Evolutionary conservation across 2,797 vertebrate species (phyloP), one percentile per base, ranked within the genome.

Genomic region (Esox lucius): DNA sequence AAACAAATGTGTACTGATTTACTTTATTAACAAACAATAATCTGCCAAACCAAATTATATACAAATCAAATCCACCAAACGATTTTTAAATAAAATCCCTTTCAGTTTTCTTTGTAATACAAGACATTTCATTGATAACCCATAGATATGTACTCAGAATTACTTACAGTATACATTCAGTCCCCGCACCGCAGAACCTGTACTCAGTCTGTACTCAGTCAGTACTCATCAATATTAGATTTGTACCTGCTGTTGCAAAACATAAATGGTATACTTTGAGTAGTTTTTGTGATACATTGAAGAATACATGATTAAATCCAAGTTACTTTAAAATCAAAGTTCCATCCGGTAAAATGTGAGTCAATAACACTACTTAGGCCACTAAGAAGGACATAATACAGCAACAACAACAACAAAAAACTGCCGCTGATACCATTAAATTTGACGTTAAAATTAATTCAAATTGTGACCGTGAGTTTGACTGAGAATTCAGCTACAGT

Each of bases 41-140:
- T 16, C 35, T 8, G 22, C 53, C 31, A 56, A 56, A 71, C n/a
- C 76, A 80, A 80, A 81, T 74, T 84, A 84, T 84, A 81, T 85
- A 87, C 83, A 87, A 72, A 82, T 81, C 74, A 83, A 84, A 81
- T 75, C 28, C 68, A 33, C 75, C 6, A 31, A 73, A 76, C 62
- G 15, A 17, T 62, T 77, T 68, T 48, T 33, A 66, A 78, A 80
- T 68, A 80, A 49, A 59, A 72, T 77, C 39, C 39, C 5, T 42
- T 42, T 42, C 28, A 31, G 28, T 3, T 79, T 56, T 77, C 31
- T 16, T 68, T 13, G 49, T 31, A 74, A 78, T 68, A 73, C 42
- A 31, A 67, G 56, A 70, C 15, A 16, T 75, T 71, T 74, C 53
- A 33, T 7, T 24, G 68, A 75, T 31, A 22, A 75, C 68, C 74